Percentiles rank a stretch among this genome's conserved stretches.
These are phyloP conservation scores for Poeciliopsis gracilis DNA, from an alignment of 2,797 vertebrate genomes.

Conservation along the genomic window DNA sequence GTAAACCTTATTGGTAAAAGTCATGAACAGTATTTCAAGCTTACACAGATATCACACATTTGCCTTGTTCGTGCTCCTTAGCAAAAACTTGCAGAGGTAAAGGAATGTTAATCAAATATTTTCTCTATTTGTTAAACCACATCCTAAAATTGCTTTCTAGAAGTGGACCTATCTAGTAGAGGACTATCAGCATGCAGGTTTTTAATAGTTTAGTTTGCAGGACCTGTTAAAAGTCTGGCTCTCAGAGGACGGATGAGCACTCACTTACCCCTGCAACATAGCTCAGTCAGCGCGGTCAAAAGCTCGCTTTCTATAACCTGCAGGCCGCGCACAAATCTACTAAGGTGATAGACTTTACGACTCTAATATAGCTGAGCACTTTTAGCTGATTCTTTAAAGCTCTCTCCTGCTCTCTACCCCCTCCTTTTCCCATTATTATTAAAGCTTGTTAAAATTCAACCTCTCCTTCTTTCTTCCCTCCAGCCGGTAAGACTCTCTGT, in stretches of 20 bases:
- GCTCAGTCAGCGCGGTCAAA: conserved; percentile 31
- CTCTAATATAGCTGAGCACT: conserved; percentile 55
- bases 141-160: neutral
- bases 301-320: conserved; percentile 51
- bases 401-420: conserved; percentile 30
- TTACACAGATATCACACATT: neutral
- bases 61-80: neutral
- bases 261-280: conserved; percentile 35
- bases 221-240: conserved; percentile 38
- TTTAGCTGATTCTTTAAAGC: conserved; percentile 62
- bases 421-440: conserved; percentile 56
- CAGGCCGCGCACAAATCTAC: conserved; percentile 44
- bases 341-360: conserved; percentile 55
- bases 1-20: neutral
- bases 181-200: conserved; percentile 14
- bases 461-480: conserved; percentile 55
- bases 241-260: conserved; percentile 39
- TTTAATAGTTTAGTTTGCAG: conserved; percentile 48
- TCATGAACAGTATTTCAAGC: neutral
- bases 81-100: neutral
- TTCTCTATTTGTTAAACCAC: neutral
- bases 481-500: conserved; percentile 63
- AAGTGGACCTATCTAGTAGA: neutral
- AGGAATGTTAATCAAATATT: neutral
- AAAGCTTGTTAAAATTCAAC: conserved; percentile 75